A percentile compares a stretch with the other conserved stretches of the same genome.
Conservation (phyloP, 2,113 vertebrate genomes). For the Kryptolebias marmoratus region DNA sequence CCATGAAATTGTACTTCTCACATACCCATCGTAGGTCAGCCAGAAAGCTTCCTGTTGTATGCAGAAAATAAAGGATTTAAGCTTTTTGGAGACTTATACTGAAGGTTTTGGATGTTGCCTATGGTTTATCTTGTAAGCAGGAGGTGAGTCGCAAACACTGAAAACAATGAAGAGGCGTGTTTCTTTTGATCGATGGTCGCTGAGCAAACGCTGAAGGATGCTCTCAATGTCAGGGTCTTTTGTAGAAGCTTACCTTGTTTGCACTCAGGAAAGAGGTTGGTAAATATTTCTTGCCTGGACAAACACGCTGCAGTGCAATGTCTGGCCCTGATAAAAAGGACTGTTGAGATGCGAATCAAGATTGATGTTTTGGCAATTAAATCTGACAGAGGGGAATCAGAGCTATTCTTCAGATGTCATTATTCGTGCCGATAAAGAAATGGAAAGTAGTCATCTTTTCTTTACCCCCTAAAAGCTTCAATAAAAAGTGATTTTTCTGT, state of each 20-base stretch:
- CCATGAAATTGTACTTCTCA: conserved; percentile 70
- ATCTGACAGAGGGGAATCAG: conserved; percentile 60
- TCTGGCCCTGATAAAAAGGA: conserved; percentile 48
- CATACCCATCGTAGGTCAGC: conserved; percentile 55
- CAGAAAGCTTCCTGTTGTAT: conserved; percentile 21
- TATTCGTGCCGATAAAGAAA: conserved; percentile 19
- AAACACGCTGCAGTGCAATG: conserved; percentile 45
- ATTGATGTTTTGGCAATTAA: conserved; percentile 69
- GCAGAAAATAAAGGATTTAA: conserved; percentile 21
- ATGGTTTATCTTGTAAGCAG: background rate
- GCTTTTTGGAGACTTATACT: conserved; percentile 3
- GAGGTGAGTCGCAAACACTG: background rate
- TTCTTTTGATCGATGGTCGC: conserved; percentile 25
- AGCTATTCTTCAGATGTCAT: conserved; percentile 38
- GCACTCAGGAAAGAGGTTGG: conserved; percentile 28
- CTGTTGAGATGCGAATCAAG: conserved; percentile 67
- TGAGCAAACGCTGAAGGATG: conserved; percentile 38
- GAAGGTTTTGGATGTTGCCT: conserved; percentile 9
- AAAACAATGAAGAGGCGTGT: conserved; percentile 8
- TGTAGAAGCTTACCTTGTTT: conserved; percentile 48
- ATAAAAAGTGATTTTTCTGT: conserved; percentile 46
- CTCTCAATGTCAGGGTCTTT: conserved; percentile 50
- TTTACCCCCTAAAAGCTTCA: conserved; percentile 38
- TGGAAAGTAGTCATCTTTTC: conserved; percentile 14
- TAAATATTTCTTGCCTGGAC: conserved; percentile 61